Base-by-base conservation (phyloP, 2,797 vertebrate species). In the Ibycter americanus region DNA sequence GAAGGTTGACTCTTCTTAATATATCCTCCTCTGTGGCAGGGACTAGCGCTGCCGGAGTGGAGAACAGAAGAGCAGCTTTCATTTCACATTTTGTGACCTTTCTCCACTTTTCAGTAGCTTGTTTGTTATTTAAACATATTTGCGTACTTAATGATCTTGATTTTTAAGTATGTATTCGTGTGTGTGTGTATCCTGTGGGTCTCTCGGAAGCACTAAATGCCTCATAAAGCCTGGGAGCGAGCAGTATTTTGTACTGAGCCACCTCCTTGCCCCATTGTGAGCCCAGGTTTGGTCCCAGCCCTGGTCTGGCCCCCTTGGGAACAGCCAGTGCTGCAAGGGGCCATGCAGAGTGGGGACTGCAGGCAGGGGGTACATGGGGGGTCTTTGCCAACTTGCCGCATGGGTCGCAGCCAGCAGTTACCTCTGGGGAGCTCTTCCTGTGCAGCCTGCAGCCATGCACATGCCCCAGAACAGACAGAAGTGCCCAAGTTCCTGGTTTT, bases 1-100 rank as follows among this genome's bases (percentile, higher is more conserved):
- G 68, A 87, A 96, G 92, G 91, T 86, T 94, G 77, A 54, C 49
- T 78, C 76, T 81, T 80, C 46, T 89, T 94, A 94, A 91, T 95
- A 55, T n/a, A 70, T 70, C 92, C 72, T 86, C 67, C 71, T 93
- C 68, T 59, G 93, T 67, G 87, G 77, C 62, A 80, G 74, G 34
- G 65, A 83, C 52, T 0, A 2, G 62, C 0, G 1, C 63, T 88
- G 82, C 58, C 1, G 1, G 70, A n/a, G 9, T 0, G 0, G 65
- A 71, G 58, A 92, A 80, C 23, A 82, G 82, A 82, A 23, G 42
- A 93, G 34, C 76, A 73, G 70, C 44, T 93, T 94, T 93, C 76
- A 26, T 89, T 92, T 89, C 23, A 3, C 67, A 55, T 85, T 93
- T 89, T 56, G 55, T 83, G 91, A 92, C 93, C 87, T 96, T 95